These are phyloP conservation scores for Cynocephalus volans DNA, from an alignment of 2,113 vertebrate genomes.

Conservation along the genomic window DNA sequence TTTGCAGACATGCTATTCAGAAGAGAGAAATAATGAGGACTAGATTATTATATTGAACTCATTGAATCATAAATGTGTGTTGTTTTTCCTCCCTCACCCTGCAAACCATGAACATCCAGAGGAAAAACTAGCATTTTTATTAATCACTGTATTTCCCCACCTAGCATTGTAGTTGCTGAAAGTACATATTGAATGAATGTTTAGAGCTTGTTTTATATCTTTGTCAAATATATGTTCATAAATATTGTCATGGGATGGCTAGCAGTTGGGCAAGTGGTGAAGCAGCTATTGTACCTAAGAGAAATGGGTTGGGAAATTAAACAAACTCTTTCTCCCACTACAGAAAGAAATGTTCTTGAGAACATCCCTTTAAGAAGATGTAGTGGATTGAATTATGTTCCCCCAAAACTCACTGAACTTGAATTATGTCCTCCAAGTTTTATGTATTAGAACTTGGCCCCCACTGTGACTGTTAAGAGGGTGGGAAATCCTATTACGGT, in stretches of 20 bases:
- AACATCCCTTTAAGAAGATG: not conserved
- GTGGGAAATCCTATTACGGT: too few species aligned
- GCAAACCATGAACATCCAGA: not conserved
- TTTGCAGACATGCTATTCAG: not conserved
- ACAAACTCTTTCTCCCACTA: not conserved
- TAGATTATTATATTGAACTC: not conserved
- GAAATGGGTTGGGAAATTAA: not conserved
- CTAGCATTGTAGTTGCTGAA: not conserved
- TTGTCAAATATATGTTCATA: not conserved
- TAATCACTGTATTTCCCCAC: not conserved
- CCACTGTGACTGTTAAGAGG: too few species aligned
- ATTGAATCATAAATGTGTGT: not conserved
- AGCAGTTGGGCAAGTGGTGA: not conserved
- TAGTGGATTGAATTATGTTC: too few species aligned
- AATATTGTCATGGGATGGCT: not conserved
- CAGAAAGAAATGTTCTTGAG: not conserved
- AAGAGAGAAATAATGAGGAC: not conserved
- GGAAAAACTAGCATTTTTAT: not conserved
- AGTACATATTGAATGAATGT: not conserved
- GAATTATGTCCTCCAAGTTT: too few species aligned
- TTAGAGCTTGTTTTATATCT: not conserved
- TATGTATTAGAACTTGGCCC: too few species aligned
- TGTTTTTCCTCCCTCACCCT: not conserved
- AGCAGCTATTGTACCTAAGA: not conserved
- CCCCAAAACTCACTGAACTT: too few species aligned